Base-by-base conservation (phyloP, 2,888 invertebrate species). In the Leptura quadrifasciata region DNA sequence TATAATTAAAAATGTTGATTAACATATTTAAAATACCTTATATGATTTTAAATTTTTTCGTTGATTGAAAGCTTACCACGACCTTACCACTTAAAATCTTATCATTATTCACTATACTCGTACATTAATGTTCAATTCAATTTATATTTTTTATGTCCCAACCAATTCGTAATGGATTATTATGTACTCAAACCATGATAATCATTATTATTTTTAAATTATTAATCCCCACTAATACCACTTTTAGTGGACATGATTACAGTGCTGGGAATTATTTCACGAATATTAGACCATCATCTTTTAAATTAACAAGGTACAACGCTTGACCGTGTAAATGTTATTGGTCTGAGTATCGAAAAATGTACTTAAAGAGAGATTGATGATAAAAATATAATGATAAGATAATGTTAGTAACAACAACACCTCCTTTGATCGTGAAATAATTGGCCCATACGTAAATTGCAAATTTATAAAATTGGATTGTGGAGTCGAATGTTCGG, bases 241-340 rank as follows among this genome's bases (percentile, higher is more conserved):
- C 57, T 57, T 31, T 31, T 57, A 57, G 20, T 57, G 9, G 47
- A 21, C 57, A 21, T 57, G 20, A 57, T 57, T 57, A 57, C 57
- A 21, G 18, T 21, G 57, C 52, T 31, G n/a, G 24, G 65, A 65
- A 52, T 65, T 65, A 39, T 63, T 65, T 65, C 52, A 65, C 47
- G 52, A 65, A 21, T 39, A 63, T 52, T 52, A 65, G 65, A 52
- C 65, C 24, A 65, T 65, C 21, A 65, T 47, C 39, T 65, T n/a
- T 24, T 52, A 52, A 65, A 65, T 65, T 65, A 65, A 65, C 65
- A 5, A 65, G 65, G 35, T 24, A 12, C 20, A 64, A 31, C 52
- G 27, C 24, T 52, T n/a, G 27, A 47, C 24, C 65, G 65, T 65
- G 65, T 63, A 63, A 65, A 65, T 65, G 20, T 52, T 65, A 17